Conservation (phyloP, 2,888 invertebrate species). For the Cosmia trapezina region DNA sequence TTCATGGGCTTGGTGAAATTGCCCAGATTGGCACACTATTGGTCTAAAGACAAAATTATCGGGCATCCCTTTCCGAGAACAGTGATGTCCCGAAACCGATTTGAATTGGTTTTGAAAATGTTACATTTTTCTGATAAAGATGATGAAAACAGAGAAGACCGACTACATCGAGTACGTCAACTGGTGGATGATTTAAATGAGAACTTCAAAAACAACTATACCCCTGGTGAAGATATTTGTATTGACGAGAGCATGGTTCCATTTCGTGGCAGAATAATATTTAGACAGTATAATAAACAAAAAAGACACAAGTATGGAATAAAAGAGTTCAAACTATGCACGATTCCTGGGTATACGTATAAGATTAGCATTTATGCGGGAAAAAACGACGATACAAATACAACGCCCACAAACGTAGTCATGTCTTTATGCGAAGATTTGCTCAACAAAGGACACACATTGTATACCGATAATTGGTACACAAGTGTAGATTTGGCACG, state of each 20-base stretch:
- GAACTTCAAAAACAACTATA: slow-evolving; percentile 53
- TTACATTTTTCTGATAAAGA: slow-evolving; percentile 14
- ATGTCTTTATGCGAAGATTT: slow-evolving; percentile 28
- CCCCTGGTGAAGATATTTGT: slow-evolving; percentile 17
- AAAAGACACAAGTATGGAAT: slow-evolving; percentile 62
- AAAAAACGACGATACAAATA: slow-evolving; percentile 30
- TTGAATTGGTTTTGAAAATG: slow-evolving; percentile 4
- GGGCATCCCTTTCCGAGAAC: slow-evolving; percentile 47
- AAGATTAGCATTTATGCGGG: slow-evolving; percentile 49
- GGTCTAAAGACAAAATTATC: slow-evolving; percentile 18
- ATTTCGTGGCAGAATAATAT: no score
- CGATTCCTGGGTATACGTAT: slow-evolving; percentile 58
- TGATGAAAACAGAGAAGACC: slow-evolving; percentile 21
- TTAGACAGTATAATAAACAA: slow-evolving; percentile 35
- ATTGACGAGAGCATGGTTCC: slow-evolving; percentile 16
- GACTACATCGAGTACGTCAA: slow-evolving; percentile 18
- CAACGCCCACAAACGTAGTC: slow-evolving; percentile 20
- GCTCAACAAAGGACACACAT: slow-evolving; percentile 23
- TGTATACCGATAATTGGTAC: slow-evolving; percentile 41
- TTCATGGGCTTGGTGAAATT: no score
- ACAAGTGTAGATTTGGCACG: slow-evolving; percentile 29
- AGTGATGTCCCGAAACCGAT: slow-evolving; percentile 24
- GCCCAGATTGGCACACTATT: no score
- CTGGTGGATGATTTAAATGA: slow-evolving; percentile 59
- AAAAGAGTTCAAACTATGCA: slow-evolving; percentile 67